Base-by-base conservation (phyloP, 1,140 invertebrate genomes). In the Eurytemora carolleeae region DNA sequence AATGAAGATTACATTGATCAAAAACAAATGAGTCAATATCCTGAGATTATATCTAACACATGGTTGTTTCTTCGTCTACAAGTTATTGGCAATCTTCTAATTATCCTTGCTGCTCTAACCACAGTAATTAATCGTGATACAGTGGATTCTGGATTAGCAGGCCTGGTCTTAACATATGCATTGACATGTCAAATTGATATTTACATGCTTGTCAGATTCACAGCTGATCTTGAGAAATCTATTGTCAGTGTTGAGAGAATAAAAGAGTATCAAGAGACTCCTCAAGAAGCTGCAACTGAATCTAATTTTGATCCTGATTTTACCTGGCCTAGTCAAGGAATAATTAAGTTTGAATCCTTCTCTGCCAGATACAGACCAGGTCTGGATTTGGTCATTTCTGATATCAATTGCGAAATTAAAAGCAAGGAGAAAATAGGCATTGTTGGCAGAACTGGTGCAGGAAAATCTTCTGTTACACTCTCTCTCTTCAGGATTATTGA, bases 201-300 rank as follows among this genome's bases (percentile, higher is more conserved):
- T 3, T 97, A 95, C 72, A 95, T 89, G 91, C 75, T 96, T 64
- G 92, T 98, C 3, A 77, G 92, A 63, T 95, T 96, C 90, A 89
- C 87, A 0, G 89, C 88, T 3, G 92, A 97, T 68, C 82, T 98
- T 24, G 94, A 98, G 76, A 94, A 90, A 0, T 96, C 97, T 70
- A 96, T 97, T 65, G 93, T 98, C 0, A 88, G 91, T 17, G 92
- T 98, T 1, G 94, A 98, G 73, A 81, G 94, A 72, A 90, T 98
- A 65, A 92, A 91, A 70, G 93, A 98, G 70, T 98, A 97, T 68
- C 52, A 57, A 20, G 53, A 62, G 7, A 62, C 19, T 1, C 7
- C 7, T 3, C 20, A 57, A 71, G 82, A 87, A 75, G 82, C 83
- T 16, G 67, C 80, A 3, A 85, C 83, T 84, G 78, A 81, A 58